Percentiles rank a stretch among this genome's conserved stretches.
Conservation (phyloP, 2,888 invertebrate genomes). For the Andrena flavipes region DNA sequence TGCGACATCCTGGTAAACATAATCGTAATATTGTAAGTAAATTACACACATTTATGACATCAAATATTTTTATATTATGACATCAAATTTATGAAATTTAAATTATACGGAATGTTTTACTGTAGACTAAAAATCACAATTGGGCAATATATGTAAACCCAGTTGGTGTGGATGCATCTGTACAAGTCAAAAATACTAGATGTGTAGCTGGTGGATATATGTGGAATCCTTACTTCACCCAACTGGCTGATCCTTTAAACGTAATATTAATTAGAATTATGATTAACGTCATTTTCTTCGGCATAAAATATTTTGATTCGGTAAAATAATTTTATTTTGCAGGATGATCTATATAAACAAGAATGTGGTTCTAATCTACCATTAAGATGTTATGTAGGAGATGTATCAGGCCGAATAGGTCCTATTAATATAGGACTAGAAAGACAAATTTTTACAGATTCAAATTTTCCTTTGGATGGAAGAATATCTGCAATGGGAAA, state of each 20-base stretch:
- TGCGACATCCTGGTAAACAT: conserved; percentile 94
- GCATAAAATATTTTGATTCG: neutral
- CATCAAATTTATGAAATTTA: neutral
- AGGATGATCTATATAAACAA: conserved; percentile 93
- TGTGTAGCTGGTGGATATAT: conserved; percentile 96
- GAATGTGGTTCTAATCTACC: conserved; percentile 96
- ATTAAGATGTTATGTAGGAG: conserved; percentile 95
- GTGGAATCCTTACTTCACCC: conserved; percentile 96
- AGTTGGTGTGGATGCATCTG: conserved; percentile 95
- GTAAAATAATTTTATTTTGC: conserved; percentile 27
- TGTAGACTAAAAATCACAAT: conserved; percentile 92
- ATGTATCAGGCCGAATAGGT: conserved; percentile 93
- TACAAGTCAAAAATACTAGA: conserved; percentile 91
- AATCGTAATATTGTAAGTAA: conserved; percentile 91
- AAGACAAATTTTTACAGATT: conserved; percentile 92
- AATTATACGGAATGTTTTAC: conserved; percentile 54
- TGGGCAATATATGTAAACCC: conserved; percentile 97
- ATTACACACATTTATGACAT: neutral
- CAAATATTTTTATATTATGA: neutral
- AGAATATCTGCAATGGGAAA: conserved; percentile 92
- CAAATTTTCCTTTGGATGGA: conserved; percentile 94
- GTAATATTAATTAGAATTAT: conserved; percentile 84
- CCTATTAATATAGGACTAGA: conserved; percentile 92
- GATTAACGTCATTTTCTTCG: neutral
- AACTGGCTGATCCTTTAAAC: conserved; percentile 95